Base-by-base conservation (phyloP, 1,140 invertebrate genomes). In the Orussus abietinus region DNA sequence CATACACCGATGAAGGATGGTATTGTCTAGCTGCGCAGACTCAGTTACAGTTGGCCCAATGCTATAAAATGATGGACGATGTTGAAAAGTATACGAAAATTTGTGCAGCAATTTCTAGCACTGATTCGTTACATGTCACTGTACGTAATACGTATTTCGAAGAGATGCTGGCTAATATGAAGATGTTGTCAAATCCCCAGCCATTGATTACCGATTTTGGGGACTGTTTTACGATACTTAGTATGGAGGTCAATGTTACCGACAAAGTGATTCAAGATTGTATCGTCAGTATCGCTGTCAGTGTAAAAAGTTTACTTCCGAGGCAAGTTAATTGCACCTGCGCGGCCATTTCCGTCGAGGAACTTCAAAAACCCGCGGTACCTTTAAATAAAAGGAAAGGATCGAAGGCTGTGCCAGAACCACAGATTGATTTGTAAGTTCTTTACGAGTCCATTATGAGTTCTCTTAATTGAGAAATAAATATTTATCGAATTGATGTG, bases 1-100 rank as follows among this genome's bases (percentile, higher is more conserved):
- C 88, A 12, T 94, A 91, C 53, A 80, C 85, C 51, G 80, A 85
- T 40, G 93, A 97, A 62, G 83, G 85, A 10, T 98, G 95, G 95
- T 68, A 74, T 19, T 75, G 83, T 25, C 72, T 96, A 10, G 85
- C 84, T 4, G 86, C 86, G 1, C 83, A 90, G 56, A 91, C 89
- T 3, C 78, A 88, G 43, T 66, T 91, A 3, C 83, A 93, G 55
- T 71, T 96, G n/a, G 88, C 90, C 1, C 78, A 85, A 32, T 94
- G 90, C 56, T 92, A 92, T 55, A 80, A 82, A 42, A 80, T 83
- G 51, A 84, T 90, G 71, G 78, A 80, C 3, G 88, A 94, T 62
- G 74, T 74, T 29, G 79, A 85, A 45, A 82, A 81, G 50, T 87
- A 85, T 45, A 80, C 80, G 1, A 85, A 84, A 71, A 77, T 84